A percentile compares a stretch with the other conserved stretches of the same genome.
Evolutionary conservation across 2,888 invertebrate genomes (phyloP).

Genomic region (Spatulosminthurus flaviceps): DNA sequence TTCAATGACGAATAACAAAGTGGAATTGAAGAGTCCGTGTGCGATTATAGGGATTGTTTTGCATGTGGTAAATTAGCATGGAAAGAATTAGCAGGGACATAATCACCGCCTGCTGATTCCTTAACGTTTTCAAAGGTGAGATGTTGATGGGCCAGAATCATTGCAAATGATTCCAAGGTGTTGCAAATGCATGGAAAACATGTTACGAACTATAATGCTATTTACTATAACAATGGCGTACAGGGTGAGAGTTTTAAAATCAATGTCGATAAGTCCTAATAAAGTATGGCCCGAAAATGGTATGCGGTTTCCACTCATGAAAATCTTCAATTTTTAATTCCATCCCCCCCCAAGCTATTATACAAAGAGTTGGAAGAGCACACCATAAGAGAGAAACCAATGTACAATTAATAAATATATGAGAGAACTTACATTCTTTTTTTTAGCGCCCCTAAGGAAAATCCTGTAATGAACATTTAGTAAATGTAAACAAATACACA

Average conservation of each 20-base stretch:
- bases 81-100: too few relatives aligned
- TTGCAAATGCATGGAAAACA: not conserved
- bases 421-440: too few relatives aligned
- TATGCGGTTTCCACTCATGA: not conserved
- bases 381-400: not conserved
- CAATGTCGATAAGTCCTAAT: slow-evolving; percentile 14
- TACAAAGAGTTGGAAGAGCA: not conserved
- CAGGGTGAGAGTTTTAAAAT: not conserved
- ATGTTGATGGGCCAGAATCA: too few relatives aligned
- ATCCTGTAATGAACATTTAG: not conserved
- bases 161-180: too few relatives aligned
- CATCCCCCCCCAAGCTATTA: not conserved
- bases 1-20: too few relatives aligned
- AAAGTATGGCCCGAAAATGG: slow-evolving; percentile 7
- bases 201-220: not conserved
- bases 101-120: too few relatives aligned
- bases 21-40: too few relatives aligned
- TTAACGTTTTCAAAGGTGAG: too few relatives aligned
- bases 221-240: not conserved
- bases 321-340: not conserved
- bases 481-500: slow-evolving; percentile 1
- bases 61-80: too few relatives aligned
- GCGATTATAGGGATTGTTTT: too few relatives aligned
- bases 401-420: not conserved
- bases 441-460: not conserved